Evolutionary conservation across 2,888 invertebrate species (phyloP).

Genomic region (Acholoe squamosa): DNA sequence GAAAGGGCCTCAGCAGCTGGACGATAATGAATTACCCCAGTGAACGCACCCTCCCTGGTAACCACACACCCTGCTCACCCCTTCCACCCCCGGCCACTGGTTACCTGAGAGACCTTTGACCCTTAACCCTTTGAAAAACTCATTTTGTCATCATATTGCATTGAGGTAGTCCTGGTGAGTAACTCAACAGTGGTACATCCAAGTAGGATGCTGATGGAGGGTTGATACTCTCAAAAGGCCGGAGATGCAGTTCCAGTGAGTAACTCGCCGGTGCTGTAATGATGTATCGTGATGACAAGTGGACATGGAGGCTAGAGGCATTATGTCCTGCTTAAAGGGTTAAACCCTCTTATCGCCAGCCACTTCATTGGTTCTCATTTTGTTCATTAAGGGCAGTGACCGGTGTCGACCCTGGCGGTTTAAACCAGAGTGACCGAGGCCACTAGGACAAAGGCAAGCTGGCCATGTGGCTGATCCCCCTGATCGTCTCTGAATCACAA

Average conservation of each 20-base stretch:
- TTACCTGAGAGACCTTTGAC: constrained; percentile 30
- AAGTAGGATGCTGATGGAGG: too few relatives aligned
- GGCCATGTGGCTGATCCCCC: not conserved
- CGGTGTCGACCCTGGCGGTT: not conserved
- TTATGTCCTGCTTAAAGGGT: too few relatives aligned
- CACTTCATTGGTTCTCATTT: constrained; percentile 2
- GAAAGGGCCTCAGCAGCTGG: not conserved
- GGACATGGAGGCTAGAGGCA: too few relatives aligned
- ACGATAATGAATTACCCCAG: not conserved
- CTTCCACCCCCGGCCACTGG: not conserved
- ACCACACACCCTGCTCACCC: not conserved
- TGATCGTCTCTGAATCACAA: not conserved
- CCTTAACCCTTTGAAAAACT: too few relatives aligned
- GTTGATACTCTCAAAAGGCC: too few relatives aligned
- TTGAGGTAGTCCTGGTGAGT: too few relatives aligned
- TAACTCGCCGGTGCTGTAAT: too few relatives aligned
- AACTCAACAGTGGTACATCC: too few relatives aligned
- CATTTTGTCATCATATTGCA: too few relatives aligned
- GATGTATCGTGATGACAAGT: too few relatives aligned
- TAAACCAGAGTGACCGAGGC: not conserved
- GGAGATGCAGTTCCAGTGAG: too few relatives aligned
- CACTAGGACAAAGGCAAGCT: not conserved
- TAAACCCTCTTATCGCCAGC: not conserved
- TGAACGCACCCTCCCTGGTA: not conserved
- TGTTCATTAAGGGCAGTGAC: constrained; percentile 32